Evolutionary conservation across 2,113 vertebrate genomes (phyloP).

Genomic region (Leptosomus discolor): DNA sequence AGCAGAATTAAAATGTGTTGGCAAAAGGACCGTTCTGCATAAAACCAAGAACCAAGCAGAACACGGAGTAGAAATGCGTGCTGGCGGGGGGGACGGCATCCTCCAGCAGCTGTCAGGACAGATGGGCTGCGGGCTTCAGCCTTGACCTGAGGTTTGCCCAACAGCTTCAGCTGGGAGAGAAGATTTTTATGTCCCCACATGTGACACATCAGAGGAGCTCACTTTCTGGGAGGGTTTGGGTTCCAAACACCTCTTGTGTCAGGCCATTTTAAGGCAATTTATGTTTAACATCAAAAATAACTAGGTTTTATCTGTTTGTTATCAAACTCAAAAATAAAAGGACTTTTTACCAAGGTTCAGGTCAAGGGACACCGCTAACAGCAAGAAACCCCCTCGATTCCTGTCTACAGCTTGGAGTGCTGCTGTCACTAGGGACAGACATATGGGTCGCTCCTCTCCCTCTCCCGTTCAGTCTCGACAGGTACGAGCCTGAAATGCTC

Average conservation of each 20-base stretch:
- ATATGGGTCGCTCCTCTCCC: not conserved
- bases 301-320: not conserved
- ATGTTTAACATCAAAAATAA: not conserved
- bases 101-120: fast-evolving
- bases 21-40: not conserved
- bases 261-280: not conserved
- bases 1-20: not conserved
- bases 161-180: not conserved
- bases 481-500: not conserved
- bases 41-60: not conserved
- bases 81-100: not conserved
- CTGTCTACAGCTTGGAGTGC: fast-evolving
- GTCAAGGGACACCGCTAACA: not conserved
- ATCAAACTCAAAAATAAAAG: not conserved
- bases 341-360: not conserved
- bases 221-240: not conserved
- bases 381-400: not conserved
- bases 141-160: not conserved
- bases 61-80: fast-evolving
- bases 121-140: no score
- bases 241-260: not conserved
- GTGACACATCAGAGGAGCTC: not conserved
- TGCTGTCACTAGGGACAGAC: fast-evolving
- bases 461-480: fast-evolving
- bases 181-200: not conserved